phyloP scores from a whole-genome alignment of 2,113 vertebrate genomes.

The Istiophorus platypterus region DNA sequence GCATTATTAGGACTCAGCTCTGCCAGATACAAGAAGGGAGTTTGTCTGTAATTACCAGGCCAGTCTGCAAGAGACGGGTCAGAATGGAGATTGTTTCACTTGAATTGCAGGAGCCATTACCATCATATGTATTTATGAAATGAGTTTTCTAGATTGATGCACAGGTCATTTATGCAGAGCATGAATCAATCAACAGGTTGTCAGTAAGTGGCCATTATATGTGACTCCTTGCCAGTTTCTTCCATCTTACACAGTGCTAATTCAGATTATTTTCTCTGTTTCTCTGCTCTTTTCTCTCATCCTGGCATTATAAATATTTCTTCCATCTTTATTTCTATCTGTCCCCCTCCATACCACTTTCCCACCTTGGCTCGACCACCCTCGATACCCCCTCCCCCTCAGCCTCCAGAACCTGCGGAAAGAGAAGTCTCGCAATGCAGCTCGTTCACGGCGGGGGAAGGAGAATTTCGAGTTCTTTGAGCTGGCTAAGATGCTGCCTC shows the following conservation, averaged over 20 bases:
- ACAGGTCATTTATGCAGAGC: slow-evolving; percentile 48
- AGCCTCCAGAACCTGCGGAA: slow-evolving; percentile 93
- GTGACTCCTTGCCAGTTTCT: slow-evolving; percentile 25
- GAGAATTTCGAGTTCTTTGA: slow-evolving; percentile 96
- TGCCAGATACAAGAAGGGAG: slow-evolving; percentile 67
- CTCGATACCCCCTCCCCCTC: slow-evolving; percentile 17
- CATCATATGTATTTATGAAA: slow-evolving; percentile 69
- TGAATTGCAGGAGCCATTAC: slow-evolving; percentile 63
- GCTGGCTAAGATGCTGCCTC: slow-evolving; percentile 91
- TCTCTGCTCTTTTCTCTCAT: slow-evolving; percentile 7
- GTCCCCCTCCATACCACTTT: neutral
- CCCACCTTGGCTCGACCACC: neutral
- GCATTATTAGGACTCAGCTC: slow-evolving; percentile 74
- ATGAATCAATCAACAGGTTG: slow-evolving; percentile 71
- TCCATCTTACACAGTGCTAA: slow-evolving; percentile 13
- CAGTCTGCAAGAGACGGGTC: slow-evolving; percentile 66
- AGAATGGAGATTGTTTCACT: slow-evolving; percentile 75
- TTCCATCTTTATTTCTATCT: slow-evolving; percentile 9
- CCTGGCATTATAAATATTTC: slow-evolving; percentile 1
- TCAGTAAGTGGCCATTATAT: slow-evolving; percentile 53
- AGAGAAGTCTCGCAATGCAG: slow-evolving; percentile 93
- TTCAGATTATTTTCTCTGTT: slow-evolving; percentile 19
- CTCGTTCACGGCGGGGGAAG: slow-evolving; percentile 92
- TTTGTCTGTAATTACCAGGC: slow-evolving; percentile 78
- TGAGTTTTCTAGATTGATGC: slow-evolving; percentile 63